These are phyloP conservation scores for Lithobius niger DNA, from an alignment of 1,140 invertebrate genomes.

Conservation along the genomic window DNA sequence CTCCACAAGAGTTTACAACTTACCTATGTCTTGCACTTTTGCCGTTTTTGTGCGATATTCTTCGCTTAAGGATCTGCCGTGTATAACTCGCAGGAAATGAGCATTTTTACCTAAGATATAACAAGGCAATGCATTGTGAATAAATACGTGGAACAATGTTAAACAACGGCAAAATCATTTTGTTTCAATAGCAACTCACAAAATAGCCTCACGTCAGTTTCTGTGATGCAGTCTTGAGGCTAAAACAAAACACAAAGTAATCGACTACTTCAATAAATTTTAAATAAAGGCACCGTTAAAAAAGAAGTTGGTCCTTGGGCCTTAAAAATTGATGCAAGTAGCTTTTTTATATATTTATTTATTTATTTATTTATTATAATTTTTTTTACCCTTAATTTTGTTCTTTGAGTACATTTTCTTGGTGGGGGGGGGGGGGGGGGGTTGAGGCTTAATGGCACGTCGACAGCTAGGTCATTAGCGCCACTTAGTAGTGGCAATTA, in stretches of 20 bases:
- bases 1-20: conserved; percentile 1
- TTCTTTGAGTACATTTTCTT: no score
- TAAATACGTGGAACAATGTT: conserved; percentile 1
- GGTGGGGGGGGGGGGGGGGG: no score
- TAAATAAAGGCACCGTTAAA: no score
- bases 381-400: no score
- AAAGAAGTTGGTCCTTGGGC: no score
- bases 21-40: conserved; percentile 43
- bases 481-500: no score
- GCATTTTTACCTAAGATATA: conserved; percentile 52
- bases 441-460: no score
- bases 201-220: conserved; percentile 57
- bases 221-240: conserved; percentile 54
- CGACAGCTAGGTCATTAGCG: no score
- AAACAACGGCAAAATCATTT: not conserved
- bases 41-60: conserved; percentile 49
- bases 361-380: no score
- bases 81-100: conserved; percentile 57
- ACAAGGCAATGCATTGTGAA: conserved; percentile 13
- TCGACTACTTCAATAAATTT: not conserved
- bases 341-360: no score
- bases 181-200: conserved; percentile 19
- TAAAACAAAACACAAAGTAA: conserved; percentile 28
- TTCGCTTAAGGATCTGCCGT: conserved; percentile 61
- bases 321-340: no score